Conservation (phyloP, 2,888 invertebrate genomes). For the Caenorhabditis sulstoni region DNA sequence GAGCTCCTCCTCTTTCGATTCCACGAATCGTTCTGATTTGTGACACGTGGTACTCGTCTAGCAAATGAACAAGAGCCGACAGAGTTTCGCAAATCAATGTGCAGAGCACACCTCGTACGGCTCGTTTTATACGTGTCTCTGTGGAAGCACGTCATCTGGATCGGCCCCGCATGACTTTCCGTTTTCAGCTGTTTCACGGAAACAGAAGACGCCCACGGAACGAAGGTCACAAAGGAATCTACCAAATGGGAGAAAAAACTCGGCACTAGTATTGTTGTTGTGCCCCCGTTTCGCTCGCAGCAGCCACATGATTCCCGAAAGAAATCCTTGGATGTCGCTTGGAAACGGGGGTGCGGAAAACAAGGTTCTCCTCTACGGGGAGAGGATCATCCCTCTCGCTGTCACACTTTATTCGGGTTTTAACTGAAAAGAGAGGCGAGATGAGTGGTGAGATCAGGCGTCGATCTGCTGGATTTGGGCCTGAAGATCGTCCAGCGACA, state of each 20-base stretch:
- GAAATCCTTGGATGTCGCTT: conserved; percentile 14
- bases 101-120: too few relatives aligned
- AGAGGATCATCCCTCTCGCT: conserved; percentile 10
- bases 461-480: conserved; percentile 56
- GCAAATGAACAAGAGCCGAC: too few relatives aligned
- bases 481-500: conserved; percentile 60
- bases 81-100: too few relatives aligned
- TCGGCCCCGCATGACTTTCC: not conserved
- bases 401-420: conserved; percentile 14
- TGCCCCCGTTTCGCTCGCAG: not conserved
- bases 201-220: conserved; percentile 5
- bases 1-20: too few relatives aligned
- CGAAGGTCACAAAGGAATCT: not conserved
- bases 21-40: too few relatives aligned
- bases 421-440: not conserved
- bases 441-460: conserved; percentile 15
- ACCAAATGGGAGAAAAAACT: not conserved
- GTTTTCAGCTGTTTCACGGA: conserved; percentile 4
- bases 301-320: conserved; percentile 4
- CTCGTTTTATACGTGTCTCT: not conserved
- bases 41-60: too few relatives aligned
- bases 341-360: conserved; percentile 11
- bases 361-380: conserved; percentile 1
- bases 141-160: too few relatives aligned
- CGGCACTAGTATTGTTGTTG: conserved; percentile 9